These are phyloP conservation scores for Rhinichthys klamathensis DNA, from an alignment of 2,113 vertebrate species.

Conservation along the genomic window DNA sequence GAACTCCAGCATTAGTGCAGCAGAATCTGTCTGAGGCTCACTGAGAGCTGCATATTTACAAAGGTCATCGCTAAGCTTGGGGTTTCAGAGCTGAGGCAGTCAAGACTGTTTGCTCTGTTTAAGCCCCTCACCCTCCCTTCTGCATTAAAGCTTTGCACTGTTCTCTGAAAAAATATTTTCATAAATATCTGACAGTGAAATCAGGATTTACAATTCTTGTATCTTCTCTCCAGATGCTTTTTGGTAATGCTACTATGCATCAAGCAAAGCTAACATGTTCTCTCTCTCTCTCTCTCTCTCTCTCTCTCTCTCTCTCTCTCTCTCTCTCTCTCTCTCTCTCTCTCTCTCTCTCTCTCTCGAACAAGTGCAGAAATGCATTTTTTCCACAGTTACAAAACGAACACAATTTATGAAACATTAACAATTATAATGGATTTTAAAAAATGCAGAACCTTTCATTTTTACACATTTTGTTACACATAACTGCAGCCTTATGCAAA, in stretches of 20 bases:
- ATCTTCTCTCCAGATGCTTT: background rate
- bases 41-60: slow-evolving; percentile 30
- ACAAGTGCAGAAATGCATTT: too few relatives aligned
- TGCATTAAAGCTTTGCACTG: slow-evolving; percentile 1
- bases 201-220: background rate
- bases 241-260: background rate
- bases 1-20: background rate
- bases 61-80: slow-evolving; percentile 41
- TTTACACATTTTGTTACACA: background rate
- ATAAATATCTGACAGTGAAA: background rate
- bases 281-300: too few relatives aligned
- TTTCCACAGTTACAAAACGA: too few relatives aligned
- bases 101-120: slow-evolving; percentile 52
- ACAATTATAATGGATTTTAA: too few relatives aligned
- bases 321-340: too few relatives aligned
- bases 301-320: too few relatives aligned
- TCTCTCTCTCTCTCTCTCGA: too few relatives aligned
- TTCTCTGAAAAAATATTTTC: background rate
- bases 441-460: too few relatives aligned
- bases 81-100: background rate
- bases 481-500: background rate
- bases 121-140: slow-evolving; percentile 32
- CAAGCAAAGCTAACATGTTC: background rate
- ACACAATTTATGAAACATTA: too few relatives aligned
- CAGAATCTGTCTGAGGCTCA: slow-evolving; percentile 61